phyloP scores from a whole-genome alignment of 2,888 invertebrate species.

The Antheraea assamensis region DNA sequence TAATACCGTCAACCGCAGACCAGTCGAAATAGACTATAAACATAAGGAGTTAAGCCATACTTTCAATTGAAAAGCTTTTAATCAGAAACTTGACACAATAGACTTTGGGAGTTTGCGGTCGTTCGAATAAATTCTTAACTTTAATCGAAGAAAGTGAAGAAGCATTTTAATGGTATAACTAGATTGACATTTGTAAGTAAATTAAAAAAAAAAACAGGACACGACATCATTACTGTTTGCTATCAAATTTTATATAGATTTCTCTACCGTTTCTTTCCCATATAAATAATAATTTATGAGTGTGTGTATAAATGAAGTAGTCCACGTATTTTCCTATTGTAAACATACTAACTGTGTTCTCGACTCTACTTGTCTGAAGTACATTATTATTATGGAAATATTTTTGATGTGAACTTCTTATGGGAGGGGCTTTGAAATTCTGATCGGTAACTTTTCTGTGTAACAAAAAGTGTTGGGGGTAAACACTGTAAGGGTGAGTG shows the following conservation, averaged over 20 bases:
- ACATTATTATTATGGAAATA: no score
- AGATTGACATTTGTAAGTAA: not conserved
- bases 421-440: no score
- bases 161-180: not conserved
- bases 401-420: no score
- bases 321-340: no score
- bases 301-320: not conserved
- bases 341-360: no score
- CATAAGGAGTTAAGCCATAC: not conserved
- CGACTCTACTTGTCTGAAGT: no score
- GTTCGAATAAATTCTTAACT: constrained; percentile 12
- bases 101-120: not conserved
- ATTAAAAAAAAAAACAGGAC: not conserved
- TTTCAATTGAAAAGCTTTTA: constrained; percentile 1
- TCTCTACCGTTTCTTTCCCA: not conserved
- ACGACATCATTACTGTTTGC: not conserved
- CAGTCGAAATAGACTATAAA: not conserved
- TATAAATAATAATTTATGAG: not conserved
- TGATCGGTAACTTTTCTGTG: no score
- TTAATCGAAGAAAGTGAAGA: not conserved
- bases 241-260: not conserved
- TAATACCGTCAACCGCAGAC: constrained; percentile 4
- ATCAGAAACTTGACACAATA: constrained; percentile 15
- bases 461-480: no score
- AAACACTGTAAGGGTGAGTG: no score